Evolutionary conservation across 2,113 vertebrate genomes (phyloP), one percentile per base, ranked within the genome.

Genomic region (Equus quagga): DNA sequence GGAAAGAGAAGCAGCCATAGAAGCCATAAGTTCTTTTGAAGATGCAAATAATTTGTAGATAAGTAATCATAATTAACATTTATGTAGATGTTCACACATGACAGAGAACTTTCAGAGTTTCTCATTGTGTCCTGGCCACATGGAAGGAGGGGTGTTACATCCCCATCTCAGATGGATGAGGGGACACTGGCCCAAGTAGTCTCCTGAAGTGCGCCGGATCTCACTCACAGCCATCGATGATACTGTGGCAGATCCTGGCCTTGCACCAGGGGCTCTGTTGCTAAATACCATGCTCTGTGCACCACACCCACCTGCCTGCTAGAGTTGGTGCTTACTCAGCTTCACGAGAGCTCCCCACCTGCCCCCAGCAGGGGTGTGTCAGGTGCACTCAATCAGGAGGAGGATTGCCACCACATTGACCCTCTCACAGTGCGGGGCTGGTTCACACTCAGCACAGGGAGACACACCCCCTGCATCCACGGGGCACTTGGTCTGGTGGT

Each of bases 131-230:
- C 62, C 36, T 81, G 84, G 51, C 41, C 69, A 4, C 0, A 0
- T 31, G 65, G 83, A 41, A 78, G 51, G 69, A 56, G 60, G 26
- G 21, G 5, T n/a, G 18, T 56, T 58, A 12, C 75, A 18, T 19
- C 19, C 21, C 23, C 1, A 2, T 33, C 31, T 60, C 24, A 0
- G 36, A 1, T 1, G 4, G 51, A 24, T 17, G 56, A 26, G 15
- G 67, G 82, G 64, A 13, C 67, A 46, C 62, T 51, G 81, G 36
- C 14, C 54, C 54, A 10, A 69, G 54, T n/a, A 23, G 56, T 60
- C 58, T 26, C 46, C 12, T 1, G 33, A 2, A 60, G 78, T 13
- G 15, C 3, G 49, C 46, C 0, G 6, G 23, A 3, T 24, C 89
- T 67, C n/a, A 51, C 13, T 41, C 80, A 26, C 6, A 36, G 49